Conservation (phyloP, 2,888 invertebrate species). For the Podotricha telesiphe region DNA sequence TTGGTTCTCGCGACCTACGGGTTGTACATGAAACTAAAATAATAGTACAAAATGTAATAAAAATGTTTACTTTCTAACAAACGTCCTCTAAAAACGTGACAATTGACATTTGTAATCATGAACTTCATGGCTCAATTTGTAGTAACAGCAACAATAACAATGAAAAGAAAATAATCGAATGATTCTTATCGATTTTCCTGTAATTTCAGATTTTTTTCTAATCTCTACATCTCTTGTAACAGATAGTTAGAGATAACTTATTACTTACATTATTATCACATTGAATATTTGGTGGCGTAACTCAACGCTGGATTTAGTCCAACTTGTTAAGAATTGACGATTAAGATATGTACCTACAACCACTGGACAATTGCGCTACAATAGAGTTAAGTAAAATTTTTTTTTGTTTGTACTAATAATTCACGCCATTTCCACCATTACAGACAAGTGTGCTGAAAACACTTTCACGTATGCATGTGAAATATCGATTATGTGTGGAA, state of each 20-base stretch:
- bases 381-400: too few relatives aligned
- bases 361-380: too few relatives aligned
- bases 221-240: too few relatives aligned
- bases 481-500: slow-evolving; percentile 41
- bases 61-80: background rate
- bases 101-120: background rate
- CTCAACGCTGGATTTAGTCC: too few relatives aligned
- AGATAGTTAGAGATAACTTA: too few relatives aligned
- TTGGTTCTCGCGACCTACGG: too few relatives aligned
- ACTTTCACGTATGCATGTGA: slow-evolving; percentile 26
- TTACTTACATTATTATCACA: too few relatives aligned
- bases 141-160: background rate
- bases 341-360: too few relatives aligned
- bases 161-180: background rate
- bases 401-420: background rate
- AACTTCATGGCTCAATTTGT: slow-evolving; percentile 6
- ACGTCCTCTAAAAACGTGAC: slow-evolving; percentile 25
- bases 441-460: background rate
- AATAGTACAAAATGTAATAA: background rate
- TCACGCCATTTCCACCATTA: slow-evolving; percentile 26
- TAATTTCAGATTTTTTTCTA: too few relatives aligned
- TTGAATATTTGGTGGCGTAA: too few relatives aligned
- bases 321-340: too few relatives aligned
- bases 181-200: slow-evolving; percentile 3
- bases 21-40: background rate